These are phyloP conservation scores for Pyrrhura leucotis DNA, from an alignment of 2,797 vertebrate genomes.

Conservation along the genomic window DNA sequence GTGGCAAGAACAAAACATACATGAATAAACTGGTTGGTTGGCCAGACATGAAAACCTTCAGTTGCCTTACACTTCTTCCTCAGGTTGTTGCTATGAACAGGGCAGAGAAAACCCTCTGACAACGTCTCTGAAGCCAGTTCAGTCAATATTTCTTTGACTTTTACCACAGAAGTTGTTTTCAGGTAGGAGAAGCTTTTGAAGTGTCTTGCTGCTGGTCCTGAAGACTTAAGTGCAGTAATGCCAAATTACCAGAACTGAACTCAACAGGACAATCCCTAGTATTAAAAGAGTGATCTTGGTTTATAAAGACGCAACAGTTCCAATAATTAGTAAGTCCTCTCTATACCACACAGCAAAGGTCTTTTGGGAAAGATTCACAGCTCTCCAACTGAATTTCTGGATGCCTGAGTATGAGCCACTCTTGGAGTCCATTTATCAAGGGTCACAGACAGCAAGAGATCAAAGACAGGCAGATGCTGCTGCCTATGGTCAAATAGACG, in stretches of 20 bases:
- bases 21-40: background rate
- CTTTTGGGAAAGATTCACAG: background rate
- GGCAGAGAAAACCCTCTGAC: background rate
- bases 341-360: background rate
- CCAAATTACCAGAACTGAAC: background rate
- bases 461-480: rapidly evolving
- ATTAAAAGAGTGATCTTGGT: background rate
- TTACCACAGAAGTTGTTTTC: background rate
- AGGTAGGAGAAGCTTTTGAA: background rate
- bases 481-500: background rate
- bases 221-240: background rate
- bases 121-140: background rate
- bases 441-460: rapidly evolving
- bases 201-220: background rate
- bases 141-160: background rate
- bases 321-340: background rate
- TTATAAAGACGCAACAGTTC: rapidly evolving
- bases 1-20: background rate
- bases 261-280: background rate
- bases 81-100: background rate
- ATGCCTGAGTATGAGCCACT: background rate
- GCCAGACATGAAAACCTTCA: background rate
- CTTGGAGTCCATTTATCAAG: background rate
- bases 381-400: background rate
- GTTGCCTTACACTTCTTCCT: background rate